Evolutionary conservation across 2,797 vertebrate genomes (phyloP).

Genomic region (Poecile montanus): DNA sequence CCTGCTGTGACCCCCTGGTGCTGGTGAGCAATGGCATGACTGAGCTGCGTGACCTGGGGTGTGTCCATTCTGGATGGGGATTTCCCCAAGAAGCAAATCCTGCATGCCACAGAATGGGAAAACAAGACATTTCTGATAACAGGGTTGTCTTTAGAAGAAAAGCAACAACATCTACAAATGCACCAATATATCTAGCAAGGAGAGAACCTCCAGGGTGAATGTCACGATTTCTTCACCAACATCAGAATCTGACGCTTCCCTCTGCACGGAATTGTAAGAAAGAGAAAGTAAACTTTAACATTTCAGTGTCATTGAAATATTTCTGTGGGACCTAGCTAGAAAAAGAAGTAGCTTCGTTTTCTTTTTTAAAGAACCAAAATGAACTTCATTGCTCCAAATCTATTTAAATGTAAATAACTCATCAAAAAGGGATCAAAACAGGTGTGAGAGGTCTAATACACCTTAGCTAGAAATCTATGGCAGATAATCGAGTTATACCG

Average conservation of each 20-base stretch:
- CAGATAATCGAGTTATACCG: not conserved
- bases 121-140: not conserved
- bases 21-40: no score
- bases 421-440: constrained; percentile 8
- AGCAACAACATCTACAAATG: not conserved
- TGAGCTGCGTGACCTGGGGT: not conserved
- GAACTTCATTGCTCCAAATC: not conserved
- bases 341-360: not conserved
- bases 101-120: accelerated
- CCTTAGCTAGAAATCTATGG: not conserved
- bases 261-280: not conserved
- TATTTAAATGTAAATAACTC: constrained; percentile 30
- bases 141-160: not conserved
- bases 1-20: not conserved
- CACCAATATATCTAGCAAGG: accelerated
- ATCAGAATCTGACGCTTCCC: not conserved
- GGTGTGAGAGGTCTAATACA: not conserved
- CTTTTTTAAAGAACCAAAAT: not conserved
- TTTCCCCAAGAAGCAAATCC: not conserved
- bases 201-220: not conserved
- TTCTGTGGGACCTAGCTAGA: not conserved
- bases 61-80: not conserved
- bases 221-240: not conserved
- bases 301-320: not conserved
- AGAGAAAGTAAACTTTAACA: not conserved